These are phyloP conservation scores for Tinamus guttatus DNA, from an alignment of 2,113 vertebrate genomes.

Conservation along the genomic window DNA sequence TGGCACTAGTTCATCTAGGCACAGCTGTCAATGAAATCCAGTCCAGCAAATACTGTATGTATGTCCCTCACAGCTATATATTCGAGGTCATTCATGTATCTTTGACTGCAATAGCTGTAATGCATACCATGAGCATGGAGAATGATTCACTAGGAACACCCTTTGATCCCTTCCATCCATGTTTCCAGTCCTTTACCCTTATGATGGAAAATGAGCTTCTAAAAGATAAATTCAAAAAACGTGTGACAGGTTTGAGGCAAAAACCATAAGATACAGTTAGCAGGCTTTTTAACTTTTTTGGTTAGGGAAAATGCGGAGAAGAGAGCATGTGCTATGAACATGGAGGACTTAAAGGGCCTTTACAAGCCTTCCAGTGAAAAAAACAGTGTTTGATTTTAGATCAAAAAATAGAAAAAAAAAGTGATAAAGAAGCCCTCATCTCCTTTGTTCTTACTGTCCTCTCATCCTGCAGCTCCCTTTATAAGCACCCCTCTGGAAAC, in stretches of 20 bases:
- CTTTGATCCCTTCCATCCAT: slow-evolving; percentile 24
- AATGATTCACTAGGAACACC: background rate
- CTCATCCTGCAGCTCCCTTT: slow-evolving; percentile 82
- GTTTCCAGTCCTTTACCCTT: background rate
- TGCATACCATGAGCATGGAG: background rate
- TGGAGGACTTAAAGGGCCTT: background rate
- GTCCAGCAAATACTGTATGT: background rate
- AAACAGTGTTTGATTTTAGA: background rate
- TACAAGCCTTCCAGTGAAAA: background rate
- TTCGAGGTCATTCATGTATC: background rate
- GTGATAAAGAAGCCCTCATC: background rate
- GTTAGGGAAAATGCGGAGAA: background rate
- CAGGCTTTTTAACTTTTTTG: background rate
- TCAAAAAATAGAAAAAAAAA: background rate
- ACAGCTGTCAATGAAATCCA: slow-evolving; percentile 31
- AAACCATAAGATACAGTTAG: background rate
- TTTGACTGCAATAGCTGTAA: slow-evolving; percentile 6
- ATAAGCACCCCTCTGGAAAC: slow-evolving; percentile 93
- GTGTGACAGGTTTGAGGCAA: background rate
- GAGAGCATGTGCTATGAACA: background rate
- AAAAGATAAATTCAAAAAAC: background rate
- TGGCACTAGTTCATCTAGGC: background rate
- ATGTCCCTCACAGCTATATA: background rate
- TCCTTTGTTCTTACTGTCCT: background rate
- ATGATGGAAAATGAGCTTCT: background rate